Conservation (phyloP, 2,888 invertebrate species). For the Odiellus spinosus region DNA sequence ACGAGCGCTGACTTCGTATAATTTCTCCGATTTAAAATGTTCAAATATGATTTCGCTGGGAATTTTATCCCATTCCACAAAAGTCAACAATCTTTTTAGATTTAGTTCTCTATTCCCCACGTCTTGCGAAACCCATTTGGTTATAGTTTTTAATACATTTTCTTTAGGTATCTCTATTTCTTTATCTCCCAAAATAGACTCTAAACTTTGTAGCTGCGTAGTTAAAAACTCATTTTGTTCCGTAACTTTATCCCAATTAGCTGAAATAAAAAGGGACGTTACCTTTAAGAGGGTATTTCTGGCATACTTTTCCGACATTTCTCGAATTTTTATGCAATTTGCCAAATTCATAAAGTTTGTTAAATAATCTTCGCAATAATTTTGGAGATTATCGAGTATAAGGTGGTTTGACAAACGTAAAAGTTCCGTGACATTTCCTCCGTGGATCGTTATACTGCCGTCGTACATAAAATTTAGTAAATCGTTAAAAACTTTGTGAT, state of each 20-base stretch:
- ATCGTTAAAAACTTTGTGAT: constrained; percentile 40
- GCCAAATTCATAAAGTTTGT: constrained; percentile 42
- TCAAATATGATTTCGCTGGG: constrained; percentile 37
- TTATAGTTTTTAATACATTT: constrained; percentile 34
- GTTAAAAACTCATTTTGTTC: constrained; percentile 40
- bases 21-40: constrained; percentile 40
- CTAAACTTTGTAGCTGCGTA: constrained; percentile 35
- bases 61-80: constrained; percentile 35
- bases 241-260: constrained; percentile 37
- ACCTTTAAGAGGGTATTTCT: constrained; percentile 40
- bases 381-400: constrained; percentile 42
- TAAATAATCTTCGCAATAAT: constrained; percentile 46
- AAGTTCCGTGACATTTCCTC: constrained; percentile 43
- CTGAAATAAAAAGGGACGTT: constrained; percentile 39
- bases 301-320: constrained; percentile 42
- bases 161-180: constrained; percentile 29
- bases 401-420: constrained; percentile 45
- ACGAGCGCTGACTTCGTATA: constrained; percentile 41
- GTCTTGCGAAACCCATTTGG: constrained; percentile 40
- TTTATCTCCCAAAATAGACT: constrained; percentile 39
- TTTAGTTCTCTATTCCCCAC: constrained; percentile 36
- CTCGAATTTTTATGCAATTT: constrained; percentile 45
- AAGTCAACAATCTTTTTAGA: constrained; percentile 38
- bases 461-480: constrained; percentile 50
- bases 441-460: constrained; percentile 42